Percentiles rank a stretch among this genome's conserved stretches.
Evolutionary conservation across 2,113 vertebrate genomes (phyloP).

Genomic region (Ursus arctos): DNA sequence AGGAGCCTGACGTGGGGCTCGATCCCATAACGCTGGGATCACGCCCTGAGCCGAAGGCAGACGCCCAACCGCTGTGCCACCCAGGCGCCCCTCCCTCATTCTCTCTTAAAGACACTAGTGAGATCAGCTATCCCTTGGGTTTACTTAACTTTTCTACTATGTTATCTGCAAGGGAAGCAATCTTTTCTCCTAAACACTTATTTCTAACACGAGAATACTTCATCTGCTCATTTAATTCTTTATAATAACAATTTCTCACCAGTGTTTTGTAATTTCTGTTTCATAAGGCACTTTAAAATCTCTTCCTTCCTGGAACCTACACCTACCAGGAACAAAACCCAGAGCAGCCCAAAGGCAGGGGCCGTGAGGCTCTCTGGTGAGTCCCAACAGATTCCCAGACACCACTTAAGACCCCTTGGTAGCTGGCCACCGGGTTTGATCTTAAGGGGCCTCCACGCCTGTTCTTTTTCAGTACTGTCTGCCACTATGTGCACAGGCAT

Average conservation of each 20-base stretch:
- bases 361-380: background rate
- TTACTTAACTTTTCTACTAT: constrained; percentile 58
- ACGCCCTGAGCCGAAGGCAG: no score
- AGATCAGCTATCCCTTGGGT: constrained; percentile 38
- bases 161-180: constrained; percentile 55
- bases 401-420: background rate
- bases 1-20: no score
- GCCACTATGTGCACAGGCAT: background rate
- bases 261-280: constrained; percentile 18
- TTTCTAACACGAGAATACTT: constrained; percentile 36
- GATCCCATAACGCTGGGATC: no score
- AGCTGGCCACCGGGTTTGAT: background rate
- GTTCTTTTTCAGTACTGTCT: background rate
- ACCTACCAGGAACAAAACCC: background rate
- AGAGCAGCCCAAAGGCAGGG: background rate
- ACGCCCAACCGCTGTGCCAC: no score
- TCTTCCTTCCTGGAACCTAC: background rate
- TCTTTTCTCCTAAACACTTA: background rate
- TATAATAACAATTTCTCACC: constrained; percentile 41
- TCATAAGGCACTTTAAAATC: background rate
- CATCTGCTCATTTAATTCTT: constrained; percentile 56
- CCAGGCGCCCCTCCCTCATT: background rate
- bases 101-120: constrained; percentile 28
- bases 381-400: background rate
- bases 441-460: background rate